Evolutionary conservation across 2,888 invertebrate genomes (phyloP), one percentile per base, ranked within the genome.

Genomic region (Diarsia dahlii): DNA sequence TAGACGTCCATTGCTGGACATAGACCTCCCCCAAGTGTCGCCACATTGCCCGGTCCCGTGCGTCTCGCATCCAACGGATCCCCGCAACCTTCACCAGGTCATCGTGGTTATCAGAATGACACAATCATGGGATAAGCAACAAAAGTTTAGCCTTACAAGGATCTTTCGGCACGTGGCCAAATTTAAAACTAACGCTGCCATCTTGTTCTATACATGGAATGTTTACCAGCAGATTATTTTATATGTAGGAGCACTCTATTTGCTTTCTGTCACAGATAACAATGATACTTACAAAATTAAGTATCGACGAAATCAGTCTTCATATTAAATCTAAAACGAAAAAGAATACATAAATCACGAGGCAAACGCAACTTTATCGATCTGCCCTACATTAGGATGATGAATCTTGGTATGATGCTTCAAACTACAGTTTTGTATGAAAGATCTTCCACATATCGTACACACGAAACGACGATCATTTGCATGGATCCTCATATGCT

Each of bases 401-500:
- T 95, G 95, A 0, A 94, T 93, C 86, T 93, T 95, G 0, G 89
- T 86, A 72, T 96, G 96, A 66, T 95, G 94, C 77, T 95, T 96
- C 48, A 96, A 89, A 81, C 95, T 95, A 80, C 95, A 95, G 23
- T 95, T 95, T 71, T 96, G 96, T 0, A 96, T 92, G 54, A 96
- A 96, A 0, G 93, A 88, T 63, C 92, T 91, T 0, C 95, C 96
- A 56, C 96, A 96, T 5, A 91, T 87, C 0, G 90, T 88, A 71
- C 96, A 96, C 0, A 93, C 89, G 68, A 94, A 95, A n/a, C 95
- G 87, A 65, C 94, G 93, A 77, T 95, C 95, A 76, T 95, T 94
- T 13, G 95, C 93, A 69, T 96, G 96, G 68, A 95, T 96, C n/a
- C 95, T 88, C 93, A 95, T 94, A 81, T 96, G 96, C 63, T 95